Conservation (phyloP, 2,797 vertebrate species). For the Sphaeramia orbicularis region DNA sequence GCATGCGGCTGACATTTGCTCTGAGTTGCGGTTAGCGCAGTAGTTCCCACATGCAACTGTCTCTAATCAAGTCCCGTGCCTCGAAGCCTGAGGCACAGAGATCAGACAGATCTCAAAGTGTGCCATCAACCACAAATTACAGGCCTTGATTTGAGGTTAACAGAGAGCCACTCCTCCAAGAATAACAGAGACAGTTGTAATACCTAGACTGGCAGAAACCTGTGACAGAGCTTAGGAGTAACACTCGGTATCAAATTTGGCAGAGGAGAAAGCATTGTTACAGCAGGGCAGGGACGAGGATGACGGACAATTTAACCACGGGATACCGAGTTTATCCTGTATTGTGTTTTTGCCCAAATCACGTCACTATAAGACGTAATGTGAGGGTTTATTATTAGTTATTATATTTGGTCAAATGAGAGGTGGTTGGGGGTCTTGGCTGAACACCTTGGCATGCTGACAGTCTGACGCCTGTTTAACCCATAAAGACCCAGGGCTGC, state of each 20-base stretch:
- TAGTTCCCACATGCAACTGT: conserved; percentile 87
- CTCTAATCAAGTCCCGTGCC: conserved; percentile 87
- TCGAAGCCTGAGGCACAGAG: conserved; percentile 84
- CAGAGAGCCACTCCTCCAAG: conserved; percentile 86
- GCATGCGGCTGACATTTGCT: conserved; percentile 75
- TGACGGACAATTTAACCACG: conserved; percentile 19
- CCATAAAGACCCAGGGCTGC: conserved; percentile 15
- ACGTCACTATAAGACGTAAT: conserved; percentile 5
- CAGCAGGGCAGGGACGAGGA: conserved; percentile 28
- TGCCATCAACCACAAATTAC: conserved; percentile 91
- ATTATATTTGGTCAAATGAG: conserved; percentile 5
- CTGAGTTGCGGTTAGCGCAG: conserved; percentile 83
- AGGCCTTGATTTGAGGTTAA: conserved; percentile 90
- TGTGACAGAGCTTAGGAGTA: conserved; percentile 74
- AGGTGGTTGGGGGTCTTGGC: conserved; percentile 28
- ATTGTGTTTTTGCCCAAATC: conserved; percentile 27
- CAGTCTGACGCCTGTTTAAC: conserved; percentile 33
- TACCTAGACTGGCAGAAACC: conserved; percentile 82
- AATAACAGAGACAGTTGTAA: conserved; percentile 86
- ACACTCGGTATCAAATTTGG: conserved; percentile 68
- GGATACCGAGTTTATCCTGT: conserved; percentile 35
- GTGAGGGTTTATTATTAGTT: background rate
- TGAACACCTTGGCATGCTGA: conserved; percentile 42
- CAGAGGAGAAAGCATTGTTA: conserved; percentile 54
- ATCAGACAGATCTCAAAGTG: conserved; percentile 89